Conservation (phyloP, 2,888 invertebrate species). For the Rhingia rostrata region DNA sequence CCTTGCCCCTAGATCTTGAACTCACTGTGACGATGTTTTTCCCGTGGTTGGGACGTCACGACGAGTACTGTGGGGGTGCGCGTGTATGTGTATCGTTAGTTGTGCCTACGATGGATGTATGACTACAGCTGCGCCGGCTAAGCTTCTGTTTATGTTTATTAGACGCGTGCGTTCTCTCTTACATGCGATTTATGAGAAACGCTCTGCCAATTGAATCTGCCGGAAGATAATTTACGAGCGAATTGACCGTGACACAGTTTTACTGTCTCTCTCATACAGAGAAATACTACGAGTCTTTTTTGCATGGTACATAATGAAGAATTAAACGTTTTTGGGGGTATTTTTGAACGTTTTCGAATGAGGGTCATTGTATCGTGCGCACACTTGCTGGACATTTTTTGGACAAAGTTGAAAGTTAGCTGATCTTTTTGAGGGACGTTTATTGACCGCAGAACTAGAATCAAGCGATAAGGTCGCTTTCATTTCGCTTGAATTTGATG, state of each 20-base stretch:
- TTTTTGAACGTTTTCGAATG: slow-evolving; percentile 5
- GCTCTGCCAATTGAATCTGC: slow-evolving; percentile 66
- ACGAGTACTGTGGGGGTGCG: not conserved
- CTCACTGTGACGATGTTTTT: slow-evolving; percentile 36
- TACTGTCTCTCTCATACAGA: slow-evolving; percentile 39
- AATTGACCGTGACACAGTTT: slow-evolving; percentile 75
- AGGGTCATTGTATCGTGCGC: slow-evolving; percentile 32
- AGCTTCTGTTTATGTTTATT: slow-evolving; percentile 46
- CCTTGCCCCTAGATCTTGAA: slow-evolving; percentile 71
- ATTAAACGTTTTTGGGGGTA: slow-evolving; percentile 20
- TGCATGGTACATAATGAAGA: slow-evolving; percentile 37
- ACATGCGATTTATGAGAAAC: slow-evolving; percentile 41
- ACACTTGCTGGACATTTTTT: slow-evolving; percentile 17
- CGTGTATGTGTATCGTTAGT: slow-evolving; percentile 32
- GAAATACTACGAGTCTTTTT: slow-evolving; percentile 24
- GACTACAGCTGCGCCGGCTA: slow-evolving; percentile 48
- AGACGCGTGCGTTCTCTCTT: slow-evolving; percentile 55
- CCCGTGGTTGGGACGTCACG: not conserved
- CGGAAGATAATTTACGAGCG: slow-evolving; percentile 75
- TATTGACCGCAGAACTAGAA: slow-evolving; percentile 44
- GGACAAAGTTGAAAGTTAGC: not conserved
- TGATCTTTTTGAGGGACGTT: slow-evolving; percentile 37
- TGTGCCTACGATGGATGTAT: slow-evolving; percentile 31
- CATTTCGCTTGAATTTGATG: slow-evolving; percentile 17
- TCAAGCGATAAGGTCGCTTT: slow-evolving; percentile 17